These are phyloP conservation scores for Raja brachyura DNA, from an alignment of 2,113 vertebrate genomes.

Conservation along the genomic window DNA sequence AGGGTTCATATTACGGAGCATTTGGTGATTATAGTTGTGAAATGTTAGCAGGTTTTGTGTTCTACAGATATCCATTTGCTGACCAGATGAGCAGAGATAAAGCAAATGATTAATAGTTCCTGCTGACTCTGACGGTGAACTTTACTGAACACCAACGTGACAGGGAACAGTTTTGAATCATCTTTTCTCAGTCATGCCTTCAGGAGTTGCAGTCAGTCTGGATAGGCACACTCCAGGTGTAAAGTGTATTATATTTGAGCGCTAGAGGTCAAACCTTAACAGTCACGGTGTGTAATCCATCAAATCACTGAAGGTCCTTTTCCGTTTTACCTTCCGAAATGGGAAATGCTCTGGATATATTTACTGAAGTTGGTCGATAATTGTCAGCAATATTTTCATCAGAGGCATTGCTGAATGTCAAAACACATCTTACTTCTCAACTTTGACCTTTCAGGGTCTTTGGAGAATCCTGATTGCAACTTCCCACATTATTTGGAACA, in stretches of 20 bases:
- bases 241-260: not conserved
- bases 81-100: not conserved
- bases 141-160: not conserved
- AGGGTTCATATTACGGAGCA: not conserved
- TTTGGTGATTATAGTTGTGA: not conserved
- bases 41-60: slow-evolving; percentile 12
- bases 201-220: not conserved
- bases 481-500: slow-evolving; percentile 59
- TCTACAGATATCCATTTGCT: not conserved
- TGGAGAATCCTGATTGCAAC: slow-evolving; percentile 54
- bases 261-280: not conserved
- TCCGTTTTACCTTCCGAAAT: not conserved
- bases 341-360: not conserved
- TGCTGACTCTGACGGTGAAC: not conserved
- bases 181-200: not conserved
- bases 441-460: not conserved
- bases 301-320: not conserved
- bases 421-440: slow-evolving; percentile 3
- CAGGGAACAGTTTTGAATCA: not conserved
- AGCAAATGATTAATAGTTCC: not conserved
- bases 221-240: not conserved
- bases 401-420: not conserved
- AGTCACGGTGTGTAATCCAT: not conserved
- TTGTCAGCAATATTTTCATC: not conserved
- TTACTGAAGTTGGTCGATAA: not conserved